phyloP scores from a whole-genome alignment of 2,888 invertebrate genomes.

The Papilio demoleus region DNA sequence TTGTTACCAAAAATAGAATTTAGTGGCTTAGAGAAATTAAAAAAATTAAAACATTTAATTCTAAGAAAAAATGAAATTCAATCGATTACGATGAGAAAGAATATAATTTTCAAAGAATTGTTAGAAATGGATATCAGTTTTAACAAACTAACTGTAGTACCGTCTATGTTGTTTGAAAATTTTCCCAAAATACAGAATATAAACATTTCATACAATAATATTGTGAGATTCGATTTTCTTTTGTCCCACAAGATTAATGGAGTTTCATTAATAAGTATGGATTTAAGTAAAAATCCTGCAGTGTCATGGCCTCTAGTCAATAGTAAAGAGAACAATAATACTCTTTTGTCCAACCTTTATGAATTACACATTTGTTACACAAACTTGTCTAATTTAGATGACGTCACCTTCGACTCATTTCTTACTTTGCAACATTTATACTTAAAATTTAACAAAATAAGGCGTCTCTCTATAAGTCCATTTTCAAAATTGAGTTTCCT shows the following conservation, averaged over 20 bases:
- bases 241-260: slow-evolving; percentile 61
- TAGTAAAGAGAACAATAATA: slow-evolving; percentile 65
- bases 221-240: slow-evolving; percentile 71
- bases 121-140: slow-evolving; percentile 71
- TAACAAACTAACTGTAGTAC: slow-evolving; percentile 68
- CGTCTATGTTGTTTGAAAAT: slow-evolving; percentile 66
- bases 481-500: slow-evolving; percentile 89
- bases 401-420: slow-evolving; percentile 90
- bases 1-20: slow-evolving; percentile 88
- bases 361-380: slow-evolving; percentile 75
- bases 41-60: slow-evolving; percentile 69
- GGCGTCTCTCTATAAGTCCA: slow-evolving; percentile 92
- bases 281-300: slow-evolving; percentile 74
- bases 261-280: slow-evolving; percentile 69
- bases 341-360: slow-evolving; percentile 69
- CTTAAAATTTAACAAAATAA: slow-evolving; percentile 89
- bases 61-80: slow-evolving; percentile 76
- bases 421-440: slow-evolving; percentile 90
- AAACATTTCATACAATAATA: slow-evolving; percentile 73
- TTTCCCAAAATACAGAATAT: slow-evolving; percentile 76
- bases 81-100: slow-evolving; percentile 65
- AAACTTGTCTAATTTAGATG: slow-evolving; percentile 78
- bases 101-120: slow-evolving; percentile 66
- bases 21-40: slow-evolving; percentile 74
- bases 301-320: slow-evolving; percentile 64